These are phyloP conservation scores for Ceratina calcarata DNA, from an alignment of 1,140 invertebrate genomes.

Conservation along the genomic window DNA sequence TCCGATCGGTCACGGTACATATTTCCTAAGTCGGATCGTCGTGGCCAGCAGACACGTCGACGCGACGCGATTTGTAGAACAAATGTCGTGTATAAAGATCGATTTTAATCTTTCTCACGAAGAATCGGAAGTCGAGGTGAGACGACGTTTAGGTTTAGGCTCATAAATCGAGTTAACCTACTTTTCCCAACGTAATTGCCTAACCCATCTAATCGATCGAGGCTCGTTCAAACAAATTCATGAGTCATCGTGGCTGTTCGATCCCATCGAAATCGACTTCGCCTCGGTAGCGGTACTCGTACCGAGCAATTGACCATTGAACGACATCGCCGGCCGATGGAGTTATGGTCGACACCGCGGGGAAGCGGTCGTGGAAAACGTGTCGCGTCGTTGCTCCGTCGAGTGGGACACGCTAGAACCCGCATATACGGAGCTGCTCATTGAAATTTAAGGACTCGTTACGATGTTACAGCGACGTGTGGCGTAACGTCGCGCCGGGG, in stretches of 20 bases:
- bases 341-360: neutral
- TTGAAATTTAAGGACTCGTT: constrained; percentile 22
- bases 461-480: neutral
- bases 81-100: too few relatives aligned
- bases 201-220: neutral
- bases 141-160: too few relatives aligned
- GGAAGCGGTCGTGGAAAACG: too few relatives aligned
- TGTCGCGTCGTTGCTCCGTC: too few relatives aligned
- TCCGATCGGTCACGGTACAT: neutral
- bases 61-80: neutral
- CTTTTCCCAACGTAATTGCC: neutral
- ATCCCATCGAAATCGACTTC: neutral
- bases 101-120: too few relatives aligned
- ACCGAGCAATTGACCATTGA: neutral
- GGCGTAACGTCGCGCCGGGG: constrained; percentile 11
- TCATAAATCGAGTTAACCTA: neutral
- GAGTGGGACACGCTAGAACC: neutral
- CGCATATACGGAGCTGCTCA: constrained; percentile 4
- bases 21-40: neutral
- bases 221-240: constrained; percentile 7
- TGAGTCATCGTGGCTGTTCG: constrained; percentile 1
- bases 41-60: too few relatives aligned
- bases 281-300: neutral
- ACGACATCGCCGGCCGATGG: neutral
- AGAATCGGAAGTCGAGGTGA: too few relatives aligned